These are phyloP conservation scores for Kuschelorhynchus macadamiae DNA, from an alignment of 2,888 invertebrate genomes.

Conservation along the genomic window DNA sequence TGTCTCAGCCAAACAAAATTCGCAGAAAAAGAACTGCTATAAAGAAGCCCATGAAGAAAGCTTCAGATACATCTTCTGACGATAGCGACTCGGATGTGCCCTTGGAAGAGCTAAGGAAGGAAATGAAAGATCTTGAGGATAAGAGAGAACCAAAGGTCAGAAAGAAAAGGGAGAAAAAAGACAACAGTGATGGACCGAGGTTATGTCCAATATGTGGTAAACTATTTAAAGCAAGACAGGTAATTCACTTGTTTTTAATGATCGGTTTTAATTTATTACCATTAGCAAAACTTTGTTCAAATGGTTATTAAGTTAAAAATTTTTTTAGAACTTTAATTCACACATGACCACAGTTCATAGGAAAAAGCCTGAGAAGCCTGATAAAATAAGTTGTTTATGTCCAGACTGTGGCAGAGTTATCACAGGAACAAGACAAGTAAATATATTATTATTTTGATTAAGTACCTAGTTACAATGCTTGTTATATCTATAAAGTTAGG, in stretches of 20 bases:
- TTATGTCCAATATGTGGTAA: conserved; percentile 47
- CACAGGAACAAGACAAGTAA: conserved; percentile 44
- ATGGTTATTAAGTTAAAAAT: background rate
- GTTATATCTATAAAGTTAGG: too few relatives aligned
- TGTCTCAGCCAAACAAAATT: background rate
- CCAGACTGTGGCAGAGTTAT: conserved; percentile 47
- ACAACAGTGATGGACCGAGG: conserved; percentile 30
- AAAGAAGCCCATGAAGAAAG: background rate
- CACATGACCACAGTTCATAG: conserved; percentile 46
- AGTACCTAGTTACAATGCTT: too few relatives aligned
- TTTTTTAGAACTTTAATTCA: conserved; percentile 40
- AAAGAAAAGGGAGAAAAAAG: conserved; percentile 16
- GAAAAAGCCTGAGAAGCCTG: conserved; percentile 42
- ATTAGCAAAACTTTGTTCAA: background rate
- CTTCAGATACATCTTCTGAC: conserved; percentile 12
- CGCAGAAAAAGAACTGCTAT: conserved; percentile 10
- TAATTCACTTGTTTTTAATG: conserved; percentile 4
- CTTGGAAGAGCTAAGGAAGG: conserved; percentile 23
- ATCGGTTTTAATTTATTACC: background rate
- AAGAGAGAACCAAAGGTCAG: background rate
- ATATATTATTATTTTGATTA: conserved; percentile 4
- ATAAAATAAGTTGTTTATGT: conserved; percentile 47
- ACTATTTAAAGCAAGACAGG: conserved; percentile 45
- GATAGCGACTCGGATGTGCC: conserved; percentile 41
- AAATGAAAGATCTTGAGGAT: conserved; percentile 17